Evolutionary conservation across 2,113 vertebrate genomes (phyloP), one percentile per base, ranked within the genome.

Genomic region (Alligator sinensis): DNA sequence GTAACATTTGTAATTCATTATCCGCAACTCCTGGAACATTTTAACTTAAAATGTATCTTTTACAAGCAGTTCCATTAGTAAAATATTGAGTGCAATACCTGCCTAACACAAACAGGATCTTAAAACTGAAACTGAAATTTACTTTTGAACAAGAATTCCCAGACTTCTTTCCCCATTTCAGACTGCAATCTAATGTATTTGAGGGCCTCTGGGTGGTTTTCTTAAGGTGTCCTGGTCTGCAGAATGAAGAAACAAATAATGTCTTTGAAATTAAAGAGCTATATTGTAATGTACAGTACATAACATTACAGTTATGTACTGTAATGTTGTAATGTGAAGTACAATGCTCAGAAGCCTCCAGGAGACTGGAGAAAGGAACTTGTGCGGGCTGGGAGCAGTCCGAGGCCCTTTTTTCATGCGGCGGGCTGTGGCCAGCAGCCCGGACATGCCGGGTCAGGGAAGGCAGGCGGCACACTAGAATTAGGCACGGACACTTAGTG

Each of bases 181-280:
- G 74, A 57, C 60, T 81, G 54, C 91, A 87, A 59, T 80, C 54
- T 86, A 77, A 96, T 57, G 82, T 18, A 64, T 91, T 66, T 28
- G 47, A 47, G 86, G 63, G 68, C 68, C 60, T 25, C 3, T 79
- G 22, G 70, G 57, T 61, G 70, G 94, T 82, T 63, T 78, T 12
- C 16, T 86, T 90, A 78, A 58, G 64, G 47, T 91, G 66, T 34
- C 60, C 77, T 85, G 55, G 34, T 6, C 66, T 63, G 60, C 27
- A 47, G 47, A 47, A 47, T 47, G 30, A 88, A 94, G 70, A 25
- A 84, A 84, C 12, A 16, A 91, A 47, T 59, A 76, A 66, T 55
- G 21, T n/a, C 34, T 82, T 61, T 60, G 55, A 54, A 87, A 61
- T 21, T 66, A 47, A 47, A 47, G 47, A 47, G 47, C 47, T 47